phyloP scores from a whole-genome alignment of 2,888 invertebrate genomes.

The Cephus spinipes region DNA sequence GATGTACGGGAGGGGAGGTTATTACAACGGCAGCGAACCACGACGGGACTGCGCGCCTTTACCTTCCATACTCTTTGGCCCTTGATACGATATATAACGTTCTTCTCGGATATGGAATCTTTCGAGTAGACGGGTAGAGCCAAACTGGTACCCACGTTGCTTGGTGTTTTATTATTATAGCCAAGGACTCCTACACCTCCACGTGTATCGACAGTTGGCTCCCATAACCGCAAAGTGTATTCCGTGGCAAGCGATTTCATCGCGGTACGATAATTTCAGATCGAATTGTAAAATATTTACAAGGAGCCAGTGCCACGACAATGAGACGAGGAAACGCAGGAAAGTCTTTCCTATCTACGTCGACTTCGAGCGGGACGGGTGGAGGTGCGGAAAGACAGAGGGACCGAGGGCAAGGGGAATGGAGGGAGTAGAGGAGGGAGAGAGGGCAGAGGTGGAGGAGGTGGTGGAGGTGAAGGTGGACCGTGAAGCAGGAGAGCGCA shows the following conservation, averaged over 20 bases:
- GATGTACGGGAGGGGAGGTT: constrained; percentile 52
- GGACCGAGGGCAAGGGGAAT: neutral
- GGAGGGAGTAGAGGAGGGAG: constrained; percentile 27
- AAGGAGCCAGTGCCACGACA: no score
- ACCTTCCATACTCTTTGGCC: constrained; percentile 45
- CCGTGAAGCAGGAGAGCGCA: constrained; percentile 57
- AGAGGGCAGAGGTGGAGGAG: constrained; percentile 22
- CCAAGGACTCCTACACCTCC: no score
- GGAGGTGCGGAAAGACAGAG: neutral
- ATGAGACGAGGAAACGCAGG: no score
- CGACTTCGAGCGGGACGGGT: no score
- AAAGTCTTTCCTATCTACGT: no score
- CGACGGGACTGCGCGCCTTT: constrained; percentile 39
- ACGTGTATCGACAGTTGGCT: no score
- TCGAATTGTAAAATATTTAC: no score
- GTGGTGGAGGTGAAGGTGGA: constrained; percentile 53
- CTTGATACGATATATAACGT: constrained; percentile 48
- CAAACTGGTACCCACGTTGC: neutral
- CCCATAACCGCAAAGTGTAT: no score
- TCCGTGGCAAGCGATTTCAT: no score
- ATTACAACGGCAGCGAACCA: constrained; percentile 56
- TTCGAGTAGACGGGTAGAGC: constrained; percentile 29
- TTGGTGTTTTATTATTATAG: no score
- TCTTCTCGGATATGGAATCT: constrained; percentile 24
- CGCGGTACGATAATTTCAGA: no score